phyloP scores from a whole-genome alignment of 2,888 invertebrate genomes.

The Empis stercorea region DNA sequence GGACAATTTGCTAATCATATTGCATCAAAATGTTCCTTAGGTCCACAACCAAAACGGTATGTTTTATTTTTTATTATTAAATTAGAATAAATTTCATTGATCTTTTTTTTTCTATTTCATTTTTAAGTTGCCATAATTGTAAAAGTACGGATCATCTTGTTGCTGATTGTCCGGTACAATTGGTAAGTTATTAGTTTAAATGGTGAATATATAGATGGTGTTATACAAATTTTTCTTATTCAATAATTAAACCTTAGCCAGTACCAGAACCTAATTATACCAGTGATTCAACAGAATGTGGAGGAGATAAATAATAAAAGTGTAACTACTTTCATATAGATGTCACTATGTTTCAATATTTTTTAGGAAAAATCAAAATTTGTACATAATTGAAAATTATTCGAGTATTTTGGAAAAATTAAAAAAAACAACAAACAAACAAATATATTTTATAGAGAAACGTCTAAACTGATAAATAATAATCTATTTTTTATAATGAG shows the following conservation, averaged over 20 bases:
- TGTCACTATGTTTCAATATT: no score
- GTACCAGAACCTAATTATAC: constrained; percentile 4
- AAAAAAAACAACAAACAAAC: no score
- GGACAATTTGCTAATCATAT: constrained; percentile 88
- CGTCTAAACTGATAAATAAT: no score
- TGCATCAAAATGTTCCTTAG: constrained; percentile 76
- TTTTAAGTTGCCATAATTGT: constrained; percentile 61
- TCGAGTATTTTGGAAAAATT: no score
- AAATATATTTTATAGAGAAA: no score
- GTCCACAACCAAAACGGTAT: constrained; percentile 71
- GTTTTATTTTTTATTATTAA: background rate
- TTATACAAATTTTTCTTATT: background rate
- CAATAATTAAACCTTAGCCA: constrained; percentile 6
- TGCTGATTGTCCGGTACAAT: constrained; percentile 68
- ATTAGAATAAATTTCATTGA: background rate
- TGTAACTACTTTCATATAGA: background rate
- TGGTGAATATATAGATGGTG: background rate
- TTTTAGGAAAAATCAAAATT: no score
- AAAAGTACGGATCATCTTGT: constrained; percentile 80
- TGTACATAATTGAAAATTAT: no score
- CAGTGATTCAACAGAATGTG: constrained; percentile 3
- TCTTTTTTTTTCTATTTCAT: background rate
- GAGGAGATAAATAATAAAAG: constrained; percentile 2
- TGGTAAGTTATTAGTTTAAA: constrained; percentile 17
- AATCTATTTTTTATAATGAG: no score